These are phyloP conservation scores for Mormyrus lacerda DNA, from an alignment of 2,113 vertebrate genomes.

Conservation along the genomic window DNA sequence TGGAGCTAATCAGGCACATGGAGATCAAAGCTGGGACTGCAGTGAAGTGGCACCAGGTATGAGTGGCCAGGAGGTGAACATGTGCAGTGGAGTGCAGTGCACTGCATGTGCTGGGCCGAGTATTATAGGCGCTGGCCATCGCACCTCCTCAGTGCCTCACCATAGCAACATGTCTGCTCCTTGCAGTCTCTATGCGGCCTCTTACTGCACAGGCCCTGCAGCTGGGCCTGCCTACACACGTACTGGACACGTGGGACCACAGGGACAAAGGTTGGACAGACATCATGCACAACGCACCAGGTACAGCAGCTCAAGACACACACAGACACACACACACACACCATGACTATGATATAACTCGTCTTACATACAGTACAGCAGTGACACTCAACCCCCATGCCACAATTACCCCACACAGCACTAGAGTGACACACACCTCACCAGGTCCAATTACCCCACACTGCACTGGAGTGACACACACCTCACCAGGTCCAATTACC, in stretches of 20 bases:
- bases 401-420: background rate
- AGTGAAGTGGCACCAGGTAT: background rate
- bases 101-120: conserved; percentile 33
- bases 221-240: conserved; percentile 52
- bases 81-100: background rate
- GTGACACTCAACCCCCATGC: background rate
- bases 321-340: background rate
- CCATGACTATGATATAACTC: background rate
- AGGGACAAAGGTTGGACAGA: background rate
- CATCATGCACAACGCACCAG: background rate
- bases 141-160: conserved; percentile 28
- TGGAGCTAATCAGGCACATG: background rate
- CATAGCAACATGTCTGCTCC: conserved; percentile 13
- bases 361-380: background rate
- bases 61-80: background rate
- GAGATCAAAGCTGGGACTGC: background rate
- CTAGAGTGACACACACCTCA: background rate
- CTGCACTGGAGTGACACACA: background rate
- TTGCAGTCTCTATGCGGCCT: conserved; percentile 43
- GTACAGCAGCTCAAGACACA: background rate
- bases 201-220: conserved; percentile 52
- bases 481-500: background rate
- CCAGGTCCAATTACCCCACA: background rate
- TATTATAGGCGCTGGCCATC: conserved; percentile 40
- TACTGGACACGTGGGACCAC: background rate